Percentiles rank a stretch among this genome's conserved stretches.
Conservation (phyloP, 2,113 vertebrate genomes). For the Cyprichromis sp. region DNA sequence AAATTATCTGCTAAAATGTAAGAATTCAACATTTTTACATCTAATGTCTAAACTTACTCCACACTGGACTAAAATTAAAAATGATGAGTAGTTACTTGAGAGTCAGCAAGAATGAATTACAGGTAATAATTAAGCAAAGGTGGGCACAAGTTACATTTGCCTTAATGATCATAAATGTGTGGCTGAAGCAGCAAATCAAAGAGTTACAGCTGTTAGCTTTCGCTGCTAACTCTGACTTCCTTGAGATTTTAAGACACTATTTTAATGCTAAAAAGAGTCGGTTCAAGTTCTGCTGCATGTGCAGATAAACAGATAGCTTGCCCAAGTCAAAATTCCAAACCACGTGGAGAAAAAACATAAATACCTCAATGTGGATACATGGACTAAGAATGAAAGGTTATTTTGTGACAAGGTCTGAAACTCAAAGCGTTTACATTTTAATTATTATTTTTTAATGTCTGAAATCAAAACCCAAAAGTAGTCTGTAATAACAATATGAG, state of each 20-base stretch:
- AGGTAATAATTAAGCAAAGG: neutral
- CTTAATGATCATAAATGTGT: neutral
- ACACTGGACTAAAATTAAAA: neutral
- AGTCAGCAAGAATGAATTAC: neutral
- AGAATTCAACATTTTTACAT: neutral
- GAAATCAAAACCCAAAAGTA: neutral
- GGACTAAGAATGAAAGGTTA: slow-evolving; percentile 11
- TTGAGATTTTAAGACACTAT: neutral
- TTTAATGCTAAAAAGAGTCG: neutral
- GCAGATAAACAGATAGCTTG: slow-evolving; percentile 39
- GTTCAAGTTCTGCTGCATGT: neutral
- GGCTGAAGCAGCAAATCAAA: slow-evolving; percentile 28
- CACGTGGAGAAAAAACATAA: neutral
- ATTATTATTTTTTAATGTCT: slow-evolving; percentile 2
- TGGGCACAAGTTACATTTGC: neutral
- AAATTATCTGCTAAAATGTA: neutral
- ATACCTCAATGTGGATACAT: slow-evolving; percentile 23
- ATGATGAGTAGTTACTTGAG: neutral
- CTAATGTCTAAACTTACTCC: neutral
- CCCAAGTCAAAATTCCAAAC: slow-evolving; percentile 30
- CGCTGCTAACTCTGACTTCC: neutral
- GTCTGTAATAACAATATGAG: neutral
- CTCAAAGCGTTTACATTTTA: slow-evolving; percentile 9
- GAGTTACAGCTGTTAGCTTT: slow-evolving; percentile 1
- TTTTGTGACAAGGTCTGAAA: neutral